Percentiles rank a stretch among this genome's conserved stretches.
Evolutionary conservation across 2,113 vertebrate genomes (phyloP).

Genomic region (Tachycineta bicolor): DNA sequence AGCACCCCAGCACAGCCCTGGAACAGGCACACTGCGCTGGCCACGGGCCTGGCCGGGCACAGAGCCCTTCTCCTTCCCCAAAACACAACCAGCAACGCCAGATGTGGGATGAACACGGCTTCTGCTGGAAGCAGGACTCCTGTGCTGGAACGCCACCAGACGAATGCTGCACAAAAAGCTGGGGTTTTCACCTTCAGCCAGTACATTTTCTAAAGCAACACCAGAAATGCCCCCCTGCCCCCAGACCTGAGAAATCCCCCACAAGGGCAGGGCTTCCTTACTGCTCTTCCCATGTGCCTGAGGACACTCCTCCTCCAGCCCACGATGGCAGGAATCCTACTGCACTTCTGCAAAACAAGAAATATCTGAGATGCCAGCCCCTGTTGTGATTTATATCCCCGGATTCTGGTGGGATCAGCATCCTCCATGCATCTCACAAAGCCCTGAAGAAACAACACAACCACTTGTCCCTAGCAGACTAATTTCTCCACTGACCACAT

Average conservation of each 20-base stretch:
- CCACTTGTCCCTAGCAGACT: background rate
- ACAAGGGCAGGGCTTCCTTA: background rate
- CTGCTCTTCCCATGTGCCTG: background rate
- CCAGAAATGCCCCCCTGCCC: background rate
- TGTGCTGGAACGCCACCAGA: background rate
- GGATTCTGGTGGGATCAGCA: background rate
- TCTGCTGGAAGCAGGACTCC: background rate
- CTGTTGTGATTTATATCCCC: background rate
- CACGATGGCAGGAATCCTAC: background rate
- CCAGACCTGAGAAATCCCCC: background rate
- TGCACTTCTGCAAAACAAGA: background rate
- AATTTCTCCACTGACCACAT: slow-evolving; percentile 18
- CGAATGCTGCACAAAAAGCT: fast-evolving
- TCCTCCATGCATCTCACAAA: background rate
- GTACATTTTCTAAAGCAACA: background rate
- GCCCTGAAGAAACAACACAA: background rate
- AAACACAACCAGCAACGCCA: background rate
- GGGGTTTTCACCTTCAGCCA: background rate
- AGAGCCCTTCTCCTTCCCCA: fast-evolving
- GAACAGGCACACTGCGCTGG: background rate
- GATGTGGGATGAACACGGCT: no score
- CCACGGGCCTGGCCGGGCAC: fast-evolving
- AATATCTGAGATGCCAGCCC: background rate
- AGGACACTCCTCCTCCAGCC: background rate
- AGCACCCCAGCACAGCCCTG: background rate